Conservation (phyloP, 2,888 invertebrate species). For the Drosophila buzzatii region DNA sequence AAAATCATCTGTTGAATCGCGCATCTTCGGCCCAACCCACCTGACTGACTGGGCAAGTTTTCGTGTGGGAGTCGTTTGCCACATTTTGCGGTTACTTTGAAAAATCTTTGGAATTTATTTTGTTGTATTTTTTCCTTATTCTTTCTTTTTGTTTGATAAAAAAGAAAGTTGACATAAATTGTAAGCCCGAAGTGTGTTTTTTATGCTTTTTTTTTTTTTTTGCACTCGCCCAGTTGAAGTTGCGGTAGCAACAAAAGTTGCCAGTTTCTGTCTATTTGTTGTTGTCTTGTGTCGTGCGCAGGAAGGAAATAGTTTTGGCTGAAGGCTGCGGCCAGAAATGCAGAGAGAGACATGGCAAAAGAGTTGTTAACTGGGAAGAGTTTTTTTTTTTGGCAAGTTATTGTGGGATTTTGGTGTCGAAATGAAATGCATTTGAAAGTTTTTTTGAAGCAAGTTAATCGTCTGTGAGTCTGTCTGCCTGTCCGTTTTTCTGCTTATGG, state of each 20-base stretch:
- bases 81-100: constrained; percentile 77
- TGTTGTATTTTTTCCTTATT: constrained; percentile 45
- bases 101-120: constrained; percentile 69
- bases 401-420: constrained; percentile 58
- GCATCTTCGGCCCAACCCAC: constrained; percentile 62
- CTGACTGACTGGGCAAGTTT: constrained; percentile 75
- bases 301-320: constrained; percentile 67
- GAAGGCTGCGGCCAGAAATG: constrained; percentile 1
- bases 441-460: constrained; percentile 75
- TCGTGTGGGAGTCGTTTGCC: constrained; percentile 69
- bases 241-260: constrained; percentile 63
- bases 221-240: constrained; percentile 42
- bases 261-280: constrained; percentile 31
- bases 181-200: constrained; percentile 42
- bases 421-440: constrained; percentile 73
- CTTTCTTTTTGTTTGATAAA: constrained; percentile 77
- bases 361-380: constrained; percentile 32
- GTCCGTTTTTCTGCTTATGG: constrained; percentile 23
- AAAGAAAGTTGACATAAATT: constrained; percentile 81
- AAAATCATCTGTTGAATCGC: constrained; percentile 72
- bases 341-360: background rate
- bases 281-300: constrained; percentile 55
- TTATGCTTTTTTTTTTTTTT: constrained; percentile 23
- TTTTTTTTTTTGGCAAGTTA: constrained; percentile 48
- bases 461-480: constrained; percentile 41